Conservation (phyloP, 2,888 invertebrate species). For the Tortrix viridana region DNA sequence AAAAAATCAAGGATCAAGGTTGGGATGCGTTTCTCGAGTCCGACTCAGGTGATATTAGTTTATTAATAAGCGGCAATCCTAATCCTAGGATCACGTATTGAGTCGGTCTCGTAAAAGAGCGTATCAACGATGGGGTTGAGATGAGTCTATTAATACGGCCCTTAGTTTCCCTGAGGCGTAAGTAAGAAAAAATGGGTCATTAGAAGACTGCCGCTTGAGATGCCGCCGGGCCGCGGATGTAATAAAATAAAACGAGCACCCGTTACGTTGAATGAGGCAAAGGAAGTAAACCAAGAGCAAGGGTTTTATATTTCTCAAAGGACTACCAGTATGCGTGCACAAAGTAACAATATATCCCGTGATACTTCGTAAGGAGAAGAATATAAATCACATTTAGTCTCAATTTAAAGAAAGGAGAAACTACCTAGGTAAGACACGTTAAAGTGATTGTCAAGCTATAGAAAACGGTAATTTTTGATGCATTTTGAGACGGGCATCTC, state of each 20-base stretch:
- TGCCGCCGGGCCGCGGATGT: slow-evolving; percentile 6
- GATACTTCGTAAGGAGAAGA: background rate
- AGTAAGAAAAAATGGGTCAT: background rate
- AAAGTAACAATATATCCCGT: slow-evolving; percentile 10
- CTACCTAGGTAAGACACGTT: too few species aligned
- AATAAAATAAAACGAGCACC: slow-evolving; percentile 28
- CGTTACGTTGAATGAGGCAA: slow-evolving; percentile 18
- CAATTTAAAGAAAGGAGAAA: background rate
- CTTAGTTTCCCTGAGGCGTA: background rate
- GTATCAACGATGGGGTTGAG: too few species aligned
- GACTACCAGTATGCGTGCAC: slow-evolving; percentile 9
- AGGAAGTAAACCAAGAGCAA: slow-evolving; percentile 18
- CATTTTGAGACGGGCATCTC: too few species aligned
- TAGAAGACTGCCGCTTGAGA: background rate
- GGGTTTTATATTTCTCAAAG: slow-evolving; percentile 35
- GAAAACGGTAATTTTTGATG: too few species aligned
- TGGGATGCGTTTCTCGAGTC: too few species aligned
- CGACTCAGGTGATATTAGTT: too few species aligned
- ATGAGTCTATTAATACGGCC: too few species aligned
- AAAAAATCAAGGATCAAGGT: too few species aligned
- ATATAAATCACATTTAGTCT: background rate
- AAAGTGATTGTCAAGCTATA: too few species aligned
- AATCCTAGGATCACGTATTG: too few species aligned
- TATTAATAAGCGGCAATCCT: too few species aligned
- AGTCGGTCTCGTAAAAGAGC: too few species aligned